Percentiles rank a stretch among this genome's conserved stretches.
Conservation (phyloP, 2,888 invertebrate genomes). For the Ichneumoninae sp. region DNA sequence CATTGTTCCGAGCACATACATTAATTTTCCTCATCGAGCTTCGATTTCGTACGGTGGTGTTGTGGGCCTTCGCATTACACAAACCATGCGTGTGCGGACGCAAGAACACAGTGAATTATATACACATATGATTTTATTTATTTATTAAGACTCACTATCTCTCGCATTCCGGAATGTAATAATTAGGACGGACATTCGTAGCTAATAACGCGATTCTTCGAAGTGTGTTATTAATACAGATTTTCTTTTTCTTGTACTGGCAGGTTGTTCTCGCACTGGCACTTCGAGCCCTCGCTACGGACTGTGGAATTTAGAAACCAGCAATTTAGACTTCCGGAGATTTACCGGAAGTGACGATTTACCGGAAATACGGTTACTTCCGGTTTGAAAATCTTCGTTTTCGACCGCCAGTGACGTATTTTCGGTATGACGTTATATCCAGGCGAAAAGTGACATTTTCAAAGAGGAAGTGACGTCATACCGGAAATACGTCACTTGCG, state of each 20-base stretch:
- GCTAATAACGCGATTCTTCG: conserved; percentile 57
- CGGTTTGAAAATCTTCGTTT: no score
- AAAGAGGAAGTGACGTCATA: no score
- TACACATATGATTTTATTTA: background rate
- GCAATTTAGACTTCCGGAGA: background rate
- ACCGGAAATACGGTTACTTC: no score
- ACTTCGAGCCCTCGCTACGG: no score
- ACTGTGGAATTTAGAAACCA: background rate
- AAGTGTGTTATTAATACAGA: background rate
- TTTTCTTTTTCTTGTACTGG: no score
- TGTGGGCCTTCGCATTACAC: conserved; percentile 4
- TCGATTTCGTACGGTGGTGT: conserved; percentile 45
- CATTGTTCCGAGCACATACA: conserved; percentile 62
- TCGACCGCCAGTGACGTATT: no score
- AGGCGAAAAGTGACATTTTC: no score
- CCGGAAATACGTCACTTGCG: no score
- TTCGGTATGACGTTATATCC: no score
- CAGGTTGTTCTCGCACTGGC: no score
- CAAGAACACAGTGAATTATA: background rate
- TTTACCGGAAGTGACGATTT: background rate
- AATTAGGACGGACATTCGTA: conserved; percentile 64
- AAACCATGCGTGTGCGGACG: background rate
- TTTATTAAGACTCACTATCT: conserved; percentile 46
- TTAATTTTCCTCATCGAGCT: conserved; percentile 61
- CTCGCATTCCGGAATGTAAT: conserved; percentile 57